phyloP scores from a whole-genome alignment of 1,140 invertebrate species.

The Littorina saxatilis region DNA sequence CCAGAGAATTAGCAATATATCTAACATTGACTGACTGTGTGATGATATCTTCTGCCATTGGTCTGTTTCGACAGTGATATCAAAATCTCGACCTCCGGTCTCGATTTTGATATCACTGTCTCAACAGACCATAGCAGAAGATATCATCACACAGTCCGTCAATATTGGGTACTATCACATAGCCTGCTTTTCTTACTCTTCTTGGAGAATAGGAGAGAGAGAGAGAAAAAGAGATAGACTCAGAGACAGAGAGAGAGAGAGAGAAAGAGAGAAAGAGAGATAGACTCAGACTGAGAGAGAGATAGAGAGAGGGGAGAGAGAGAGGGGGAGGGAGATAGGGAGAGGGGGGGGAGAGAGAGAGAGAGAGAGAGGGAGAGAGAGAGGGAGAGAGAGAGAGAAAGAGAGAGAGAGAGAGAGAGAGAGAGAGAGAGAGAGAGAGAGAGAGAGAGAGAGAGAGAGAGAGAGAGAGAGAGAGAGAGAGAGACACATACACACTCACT shows the following conservation, averaged over 20 bases:
- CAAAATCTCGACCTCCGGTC: too few relatives aligned
- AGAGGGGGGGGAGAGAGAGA: neutral
- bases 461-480: neutral
- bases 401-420: neutral
- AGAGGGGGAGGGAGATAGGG: neutral
- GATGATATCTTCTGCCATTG: too few relatives aligned
- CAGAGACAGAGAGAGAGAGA: slow-evolving; percentile 17
- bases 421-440: neutral
- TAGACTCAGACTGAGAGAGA: neutral
- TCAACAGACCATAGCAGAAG: too few relatives aligned
- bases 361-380: neutral
- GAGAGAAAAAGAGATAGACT: slow-evolving; percentile 8
- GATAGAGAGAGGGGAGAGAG: neutral
- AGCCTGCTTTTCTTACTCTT: too few relatives aligned
- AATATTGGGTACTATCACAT: too few relatives aligned
- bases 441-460: neutral
- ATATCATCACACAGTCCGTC: too few relatives aligned
- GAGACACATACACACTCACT: too few relatives aligned
- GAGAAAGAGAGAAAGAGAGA: slow-evolving; percentile 21
- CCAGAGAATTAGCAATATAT: too few relatives aligned
- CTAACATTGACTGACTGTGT: too few relatives aligned
- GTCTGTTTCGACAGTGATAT: too few relatives aligned
- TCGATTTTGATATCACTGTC: too few relatives aligned
- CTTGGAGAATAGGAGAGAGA: neutral
- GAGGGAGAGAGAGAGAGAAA: neutral